phyloP scores from a whole-genome alignment of 2,113 vertebrate species.

The Cyprinodon tularosa region DNA sequence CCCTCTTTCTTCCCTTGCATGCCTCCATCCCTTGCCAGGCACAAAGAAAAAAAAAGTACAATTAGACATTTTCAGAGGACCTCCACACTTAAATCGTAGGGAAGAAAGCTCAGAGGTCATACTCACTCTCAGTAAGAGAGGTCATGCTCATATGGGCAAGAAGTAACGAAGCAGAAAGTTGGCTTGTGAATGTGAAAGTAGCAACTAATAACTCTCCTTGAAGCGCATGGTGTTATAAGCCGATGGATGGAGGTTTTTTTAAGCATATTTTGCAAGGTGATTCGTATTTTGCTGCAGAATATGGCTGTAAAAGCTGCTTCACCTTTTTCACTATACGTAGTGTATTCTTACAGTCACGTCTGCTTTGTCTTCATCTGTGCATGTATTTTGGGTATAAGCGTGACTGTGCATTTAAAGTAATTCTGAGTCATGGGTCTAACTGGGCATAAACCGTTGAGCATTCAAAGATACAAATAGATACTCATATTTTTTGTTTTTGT shows the following conservation, averaged over 20 bases:
- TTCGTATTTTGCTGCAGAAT: constrained; percentile 48
- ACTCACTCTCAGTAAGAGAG: constrained; percentile 51
- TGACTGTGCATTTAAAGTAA: neutral
- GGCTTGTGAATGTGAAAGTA: constrained; percentile 58
- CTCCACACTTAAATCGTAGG: constrained; percentile 54
- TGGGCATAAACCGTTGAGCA: constrained; percentile 22
- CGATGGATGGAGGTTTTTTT: constrained; percentile 46
- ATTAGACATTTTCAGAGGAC: constrained; percentile 83
- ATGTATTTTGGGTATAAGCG: constrained; percentile 12
- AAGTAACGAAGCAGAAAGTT: constrained; percentile 64
- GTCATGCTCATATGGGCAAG: constrained; percentile 40
- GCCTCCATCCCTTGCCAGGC: constrained; percentile 67
- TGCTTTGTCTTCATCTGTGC: constrained; percentile 28
- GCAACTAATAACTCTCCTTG: constrained; percentile 52
- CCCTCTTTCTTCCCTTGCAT: constrained; percentile 27
- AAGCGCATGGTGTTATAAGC: constrained; percentile 50
- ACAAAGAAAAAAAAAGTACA: constrained; percentile 85
- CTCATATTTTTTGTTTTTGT: constrained; percentile 30
- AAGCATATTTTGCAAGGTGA: constrained; percentile 50
- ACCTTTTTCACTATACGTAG: too few relatives aligned
- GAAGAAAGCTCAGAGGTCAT: constrained; percentile 68
- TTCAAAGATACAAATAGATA: constrained; percentile 45
- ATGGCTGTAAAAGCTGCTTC: constrained; percentile 25
- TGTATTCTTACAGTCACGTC: constrained; percentile 18
- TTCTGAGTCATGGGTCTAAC: constrained; percentile 40